phyloP scores from a whole-genome alignment of 1,140 invertebrate species.

The Alviniconcha marisindica region DNA sequence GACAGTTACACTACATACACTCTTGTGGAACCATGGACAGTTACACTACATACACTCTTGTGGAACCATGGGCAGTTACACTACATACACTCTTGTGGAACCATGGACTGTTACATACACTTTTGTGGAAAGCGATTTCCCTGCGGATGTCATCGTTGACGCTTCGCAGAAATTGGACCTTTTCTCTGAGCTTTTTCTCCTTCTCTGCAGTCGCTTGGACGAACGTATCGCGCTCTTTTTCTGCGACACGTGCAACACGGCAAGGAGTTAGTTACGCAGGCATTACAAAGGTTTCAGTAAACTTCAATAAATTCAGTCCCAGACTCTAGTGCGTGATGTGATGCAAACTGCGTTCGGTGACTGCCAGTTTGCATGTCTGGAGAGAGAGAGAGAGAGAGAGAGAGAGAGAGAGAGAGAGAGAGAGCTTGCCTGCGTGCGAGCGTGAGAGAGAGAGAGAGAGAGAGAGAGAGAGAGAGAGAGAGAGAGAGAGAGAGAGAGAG shows the following conservation, averaged over 20 bases:
- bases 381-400: neutral
- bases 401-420: neutral
- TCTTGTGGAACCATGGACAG: too few species aligned
- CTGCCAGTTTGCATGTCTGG: too few species aligned
- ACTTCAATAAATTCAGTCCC: too few species aligned
- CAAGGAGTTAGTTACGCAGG: too few species aligned
- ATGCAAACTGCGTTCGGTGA: too few species aligned
- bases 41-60: too few species aligned
- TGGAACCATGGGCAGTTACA: too few species aligned
- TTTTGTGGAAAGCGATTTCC: constrained; percentile 28
- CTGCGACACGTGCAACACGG: too few species aligned
- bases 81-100: too few species aligned
- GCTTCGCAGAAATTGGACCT: neutral
- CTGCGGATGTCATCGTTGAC: constrained; percentile 25
- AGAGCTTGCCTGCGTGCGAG: neutral
- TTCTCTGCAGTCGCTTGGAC: constrained; percentile 22
- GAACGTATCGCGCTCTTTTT: constrained; percentile 22
- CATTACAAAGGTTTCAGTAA: too few species aligned
- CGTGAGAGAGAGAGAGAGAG: neutral
- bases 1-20: too few species aligned
- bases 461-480: neutral
- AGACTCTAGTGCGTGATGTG: too few species aligned
- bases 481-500: neutral
- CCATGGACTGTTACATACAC: neutral
- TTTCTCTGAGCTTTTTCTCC: constrained; percentile 8